Base-by-base conservation (phyloP, 1,140 invertebrate species). In the Druon quercuslanigerum region DNA sequence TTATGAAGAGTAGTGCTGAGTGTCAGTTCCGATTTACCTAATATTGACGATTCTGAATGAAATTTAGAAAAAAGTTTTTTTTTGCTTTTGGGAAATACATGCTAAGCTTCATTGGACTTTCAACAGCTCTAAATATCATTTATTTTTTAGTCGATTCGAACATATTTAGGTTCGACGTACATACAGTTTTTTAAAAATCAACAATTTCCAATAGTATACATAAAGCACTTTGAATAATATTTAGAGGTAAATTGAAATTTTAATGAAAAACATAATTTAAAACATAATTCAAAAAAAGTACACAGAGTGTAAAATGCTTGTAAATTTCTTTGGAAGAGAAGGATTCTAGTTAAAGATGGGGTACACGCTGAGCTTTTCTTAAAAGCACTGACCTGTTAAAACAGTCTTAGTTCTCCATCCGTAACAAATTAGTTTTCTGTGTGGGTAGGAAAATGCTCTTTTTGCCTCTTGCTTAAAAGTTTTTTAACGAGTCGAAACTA, bases 301-400 rank as follows among this genome's bases (percentile, higher is more conserved):
- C 11, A 6, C n/a, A 11, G 25, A 66, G 60, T n/a, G 40, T 40
- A 16, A 16, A 40, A 5, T 14, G 12, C 16, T 25, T 40, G 40
- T 66, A 14, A 66, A 66, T 66, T 66, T 66, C 33, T 66, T 46
- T 40, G 3, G 4, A 33, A 40, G 1, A 5, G 3, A 33, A 9
- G 13, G 25, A 33, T n/a, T 66, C 25, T 40, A 33, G 57, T 33
- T 66, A 46, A 66, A 40, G 60, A 66, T 66, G 33, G 40, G 33
- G 25, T 66, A 66, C 40, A 33, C 33, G 33, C 60, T 40, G 60
- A 40, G 33, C 60, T 66, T 66, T 66, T 66, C 33, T 40, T 66
- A 66, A 66, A 66, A 66, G 60, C 60, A 66, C 33, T 66, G 60
- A 66, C 60, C 60, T 66, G 60, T 66, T 66, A 66, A 66, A 66